Evolutionary conservation across 2,113 vertebrate genomes (phyloP), one percentile per base, ranked within the genome.

Genomic region (Phyllostomus discolor): DNA sequence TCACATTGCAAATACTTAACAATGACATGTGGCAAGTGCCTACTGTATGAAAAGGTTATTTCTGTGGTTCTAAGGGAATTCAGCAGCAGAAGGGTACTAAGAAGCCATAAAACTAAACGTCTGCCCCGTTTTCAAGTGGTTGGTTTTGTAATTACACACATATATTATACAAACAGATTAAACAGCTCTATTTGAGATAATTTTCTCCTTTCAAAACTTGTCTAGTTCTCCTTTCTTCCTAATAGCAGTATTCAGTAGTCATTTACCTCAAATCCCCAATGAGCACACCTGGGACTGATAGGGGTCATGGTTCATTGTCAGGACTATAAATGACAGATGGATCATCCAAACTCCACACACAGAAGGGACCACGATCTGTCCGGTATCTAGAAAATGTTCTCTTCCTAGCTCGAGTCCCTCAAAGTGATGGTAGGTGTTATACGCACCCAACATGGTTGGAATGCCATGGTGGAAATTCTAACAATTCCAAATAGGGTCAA

Each of bases 391-490:
- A 35, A 92, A 46, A 86, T 73, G 67, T 94, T 94, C 35, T 70
- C 83, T 88, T 81, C 69, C 31, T 31, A 70, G 24, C 84, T 62
- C 87, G 26, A 66, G 31, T 73, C n/a, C 33, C 79, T 91, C 35
- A n/a, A 69, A 94, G 59, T 85, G 43, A 89, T 48, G 66, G 19
- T 62, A 24, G 35, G 84, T 41, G 66, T 59, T 79, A 82, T 3
- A 82, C 12, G 64, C 1, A 6, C 43, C n/a, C 67, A 85, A 84
- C 46, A 50, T 73, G 31, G 80, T 93, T 83, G 38, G 41, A 91
- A 97, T 76, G 57, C 19, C 85, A 75, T 24, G 76, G n/a, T 1
- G 41, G 52, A 93, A 96, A 76, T 93, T 43, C 57, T 93, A 91
- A 50, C 20, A 69, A 91, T 41, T 84, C 24, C 92, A 85, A 28